Percentiles rank a stretch among this genome's conserved stretches.
Conservation (phyloP, 2,113 vertebrate genomes). For the Erpornis zantholeuca region DNA sequence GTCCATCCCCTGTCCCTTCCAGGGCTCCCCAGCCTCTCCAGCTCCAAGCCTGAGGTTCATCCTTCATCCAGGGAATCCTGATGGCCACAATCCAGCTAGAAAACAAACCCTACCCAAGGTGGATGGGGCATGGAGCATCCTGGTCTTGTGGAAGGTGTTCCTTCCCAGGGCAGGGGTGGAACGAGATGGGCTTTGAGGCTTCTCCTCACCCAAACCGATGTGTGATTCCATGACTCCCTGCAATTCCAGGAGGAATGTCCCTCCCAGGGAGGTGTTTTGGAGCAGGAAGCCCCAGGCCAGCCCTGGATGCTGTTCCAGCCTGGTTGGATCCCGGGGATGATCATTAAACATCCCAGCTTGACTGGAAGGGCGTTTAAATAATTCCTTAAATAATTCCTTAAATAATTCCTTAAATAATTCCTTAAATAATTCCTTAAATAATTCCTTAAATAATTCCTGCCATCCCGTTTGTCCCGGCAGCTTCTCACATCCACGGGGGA, state of each 20-base stretch:
- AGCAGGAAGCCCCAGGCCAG: neutral
- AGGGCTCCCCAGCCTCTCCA: neutral
- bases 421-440: neutral
- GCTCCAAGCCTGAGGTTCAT: accelerated
- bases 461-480: neutral
- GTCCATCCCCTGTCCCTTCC: neutral
- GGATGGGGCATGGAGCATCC: neutral
- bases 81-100: accelerated
- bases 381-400: neutral
- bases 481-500: accelerated
- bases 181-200: neutral
- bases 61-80: neutral
- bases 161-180: neutral
- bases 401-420: neutral
- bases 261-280: neutral
- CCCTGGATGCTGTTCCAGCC: neutral
- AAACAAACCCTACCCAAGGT: neutral
- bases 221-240: neutral
- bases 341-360: constrained; percentile 29
- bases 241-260: neutral
- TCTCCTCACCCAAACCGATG: neutral
- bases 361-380: neutral
- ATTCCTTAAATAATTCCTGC: neutral
- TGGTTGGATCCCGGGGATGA: neutral
- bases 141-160: neutral